These are phyloP conservation scores for Arothron firmamentum DNA, from an alignment of 2,113 vertebrate species.

Conservation along the genomic window DNA sequence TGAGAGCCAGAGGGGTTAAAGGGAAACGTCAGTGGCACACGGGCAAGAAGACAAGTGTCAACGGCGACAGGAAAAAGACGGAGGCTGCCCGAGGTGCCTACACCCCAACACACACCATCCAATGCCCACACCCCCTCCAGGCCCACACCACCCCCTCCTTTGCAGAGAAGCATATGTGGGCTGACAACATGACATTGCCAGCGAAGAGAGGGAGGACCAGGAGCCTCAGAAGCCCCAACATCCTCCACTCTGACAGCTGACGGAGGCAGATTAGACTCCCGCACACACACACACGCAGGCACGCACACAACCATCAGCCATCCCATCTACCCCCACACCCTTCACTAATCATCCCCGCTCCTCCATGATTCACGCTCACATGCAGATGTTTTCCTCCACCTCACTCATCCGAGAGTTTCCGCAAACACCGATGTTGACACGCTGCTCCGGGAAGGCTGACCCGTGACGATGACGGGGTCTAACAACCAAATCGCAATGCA, in stretches of 20 bases:
- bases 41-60: conserved; percentile 63
- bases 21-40: conserved; percentile 23
- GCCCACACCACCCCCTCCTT: conserved; percentile 28
- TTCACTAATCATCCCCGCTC: conserved; percentile 21
- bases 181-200: conserved; percentile 82
- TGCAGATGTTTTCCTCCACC: background rate
- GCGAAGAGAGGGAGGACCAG: conserved; percentile 52
- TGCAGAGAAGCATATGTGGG: conserved; percentile 78
- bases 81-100: conserved; percentile 65
- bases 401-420: background rate
- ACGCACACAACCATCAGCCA: conserved; percentile 68
- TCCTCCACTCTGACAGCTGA: conserved; percentile 68
- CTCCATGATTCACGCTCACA: too few species aligned
- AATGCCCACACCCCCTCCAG: conserved; percentile 6
- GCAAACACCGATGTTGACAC: too few species aligned
- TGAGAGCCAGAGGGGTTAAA: conserved; percentile 48
- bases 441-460: background rate
- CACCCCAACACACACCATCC: conserved; percentile 20
- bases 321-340: conserved; percentile 32
- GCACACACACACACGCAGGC: conserved; percentile 48
- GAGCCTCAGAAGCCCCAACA: conserved; percentile 60
- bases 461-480: conserved; percentile 5
- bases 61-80: conserved; percentile 76
- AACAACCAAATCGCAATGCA: conserved; percentile 41
- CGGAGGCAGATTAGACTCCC: conserved; percentile 64